Evolutionary conservation across 2,888 invertebrate species (phyloP).

Genomic region (Calliopum simillimum): DNA sequence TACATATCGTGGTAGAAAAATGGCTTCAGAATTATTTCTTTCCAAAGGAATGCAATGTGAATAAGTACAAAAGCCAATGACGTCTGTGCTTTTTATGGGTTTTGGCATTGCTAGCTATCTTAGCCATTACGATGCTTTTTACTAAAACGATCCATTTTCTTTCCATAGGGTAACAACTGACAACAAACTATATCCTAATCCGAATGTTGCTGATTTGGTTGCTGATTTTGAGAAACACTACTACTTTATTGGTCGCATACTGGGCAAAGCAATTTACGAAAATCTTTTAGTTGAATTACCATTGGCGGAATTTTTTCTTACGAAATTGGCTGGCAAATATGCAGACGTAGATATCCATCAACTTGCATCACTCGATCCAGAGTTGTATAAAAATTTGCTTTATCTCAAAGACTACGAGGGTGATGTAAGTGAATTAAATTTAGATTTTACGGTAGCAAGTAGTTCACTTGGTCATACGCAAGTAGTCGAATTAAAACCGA

Average conservation of each 20-base stretch:
- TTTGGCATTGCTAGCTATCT: too few species aligned
- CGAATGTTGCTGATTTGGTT: constrained; percentile 87
- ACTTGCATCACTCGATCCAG: constrained; percentile 87
- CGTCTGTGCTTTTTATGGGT: too few species aligned
- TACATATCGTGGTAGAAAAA: too few species aligned
- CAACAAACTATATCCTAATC: constrained; percentile 96
- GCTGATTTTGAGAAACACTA: constrained; percentile 91
- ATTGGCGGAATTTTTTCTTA: constrained; percentile 95
- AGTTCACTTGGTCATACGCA: constrained; percentile 91
- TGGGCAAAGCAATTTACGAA: constrained; percentile 96
- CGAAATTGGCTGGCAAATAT: constrained; percentile 82
- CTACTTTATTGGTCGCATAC: constrained; percentile 92
- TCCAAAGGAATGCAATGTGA: too few species aligned
- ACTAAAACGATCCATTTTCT: neutral
- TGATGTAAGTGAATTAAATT: constrained; percentile 87
- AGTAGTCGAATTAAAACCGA: constrained; percentile 90
- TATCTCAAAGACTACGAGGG: constrained; percentile 86
- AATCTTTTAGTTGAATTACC: constrained; percentile 94
- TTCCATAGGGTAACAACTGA: constrained; percentile 79
- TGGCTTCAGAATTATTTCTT: too few species aligned
- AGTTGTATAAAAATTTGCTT: constrained; percentile 89
- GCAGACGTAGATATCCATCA: constrained; percentile 88
- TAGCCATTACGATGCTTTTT: neutral
- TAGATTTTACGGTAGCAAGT: constrained; percentile 93
- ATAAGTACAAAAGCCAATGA: too few species aligned